A percentile compares a stretch with the other conserved stretches of the same genome.
These are phyloP conservation scores for Trichosurus vulpecula DNA, from an alignment of 2,797 vertebrate species.

Conservation along the genomic window DNA sequence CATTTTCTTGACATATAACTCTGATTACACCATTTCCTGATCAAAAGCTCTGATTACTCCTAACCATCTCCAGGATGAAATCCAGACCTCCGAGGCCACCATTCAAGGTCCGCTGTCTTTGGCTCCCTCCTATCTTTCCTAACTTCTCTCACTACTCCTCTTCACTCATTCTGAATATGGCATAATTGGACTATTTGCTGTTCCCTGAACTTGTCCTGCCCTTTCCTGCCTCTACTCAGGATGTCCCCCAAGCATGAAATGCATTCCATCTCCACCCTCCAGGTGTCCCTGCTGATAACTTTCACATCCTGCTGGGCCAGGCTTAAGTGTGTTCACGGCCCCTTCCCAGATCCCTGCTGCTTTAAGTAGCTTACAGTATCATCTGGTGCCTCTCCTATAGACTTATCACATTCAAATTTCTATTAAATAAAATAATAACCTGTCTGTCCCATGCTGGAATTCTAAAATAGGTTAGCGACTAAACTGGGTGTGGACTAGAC, in stretches of 20 bases:
- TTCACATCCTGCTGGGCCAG: neutral
- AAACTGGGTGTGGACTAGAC: conserved; percentile 74
- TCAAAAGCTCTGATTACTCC: neutral
- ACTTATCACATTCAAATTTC: neutral
- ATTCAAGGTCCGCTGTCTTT: neutral
- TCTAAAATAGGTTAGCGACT: conserved; percentile 22
- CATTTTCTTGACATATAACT: neutral
- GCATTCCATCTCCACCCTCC: neutral
- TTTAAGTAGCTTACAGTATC: neutral
- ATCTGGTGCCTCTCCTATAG: neutral
- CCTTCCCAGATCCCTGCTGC: neutral
- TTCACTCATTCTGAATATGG: neutral
- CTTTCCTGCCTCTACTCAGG: neutral
- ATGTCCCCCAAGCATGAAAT: neutral
- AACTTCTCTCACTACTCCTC: neutral
- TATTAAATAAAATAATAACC: neutral
- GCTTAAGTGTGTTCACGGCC: neutral
- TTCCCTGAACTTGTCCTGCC: neutral
- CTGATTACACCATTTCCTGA: neutral
- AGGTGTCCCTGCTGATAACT: neutral
- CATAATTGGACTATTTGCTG: neutral
- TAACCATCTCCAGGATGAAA: neutral
- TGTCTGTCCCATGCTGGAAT: conserved; percentile 12
- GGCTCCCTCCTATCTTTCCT: neutral
- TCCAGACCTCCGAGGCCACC: neutral